A percentile compares a stretch with the other conserved stretches of the same genome.
Evolutionary conservation across 2,888 invertebrate genomes (phyloP).

Genomic region (Thera obeliscata): DNA sequence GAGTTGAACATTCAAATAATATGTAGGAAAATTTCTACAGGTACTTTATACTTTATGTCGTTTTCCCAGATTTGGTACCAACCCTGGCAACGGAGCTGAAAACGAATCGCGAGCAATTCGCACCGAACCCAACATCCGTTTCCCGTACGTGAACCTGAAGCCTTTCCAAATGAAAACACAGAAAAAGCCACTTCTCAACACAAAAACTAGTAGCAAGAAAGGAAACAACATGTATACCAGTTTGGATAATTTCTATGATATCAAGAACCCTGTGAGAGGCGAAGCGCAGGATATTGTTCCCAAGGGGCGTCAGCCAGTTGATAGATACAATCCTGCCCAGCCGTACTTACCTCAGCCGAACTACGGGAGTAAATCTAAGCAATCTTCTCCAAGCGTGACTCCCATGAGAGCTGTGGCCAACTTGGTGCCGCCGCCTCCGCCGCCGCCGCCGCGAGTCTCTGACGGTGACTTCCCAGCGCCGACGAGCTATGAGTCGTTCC

Average conservation of each 20-base stretch:
- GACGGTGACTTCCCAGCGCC: slow-evolving; percentile 69
- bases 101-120: slow-evolving; percentile 79
- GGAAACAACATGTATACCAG: slow-evolving; percentile 65
- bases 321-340: slow-evolving; percentile 81
- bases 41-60: background rate
- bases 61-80: slow-evolving; percentile 69
- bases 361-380: slow-evolving; percentile 68
- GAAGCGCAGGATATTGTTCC: slow-evolving; percentile 70
- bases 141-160: slow-evolving; percentile 76
- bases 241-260: slow-evolving; percentile 68
- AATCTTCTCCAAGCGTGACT: slow-evolving; percentile 50
- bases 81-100: slow-evolving; percentile 72
- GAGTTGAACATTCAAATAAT: too few species aligned
- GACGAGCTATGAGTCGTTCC: slow-evolving; percentile 72
- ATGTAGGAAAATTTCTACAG: background rate
- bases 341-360: slow-evolving; percentile 71
- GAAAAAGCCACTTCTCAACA: slow-evolving; percentile 54
- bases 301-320: slow-evolving; percentile 58
- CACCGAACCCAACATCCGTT: slow-evolving; percentile 71
- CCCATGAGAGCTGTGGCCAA: slow-evolving; percentile 61
- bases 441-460: slow-evolving; percentile 58
- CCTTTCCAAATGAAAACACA: slow-evolving; percentile 73
- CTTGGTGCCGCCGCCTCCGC: slow-evolving; percentile 70
- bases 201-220: slow-evolving; percentile 60
- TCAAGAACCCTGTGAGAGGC: slow-evolving; percentile 71